Evolutionary conservation across 2,797 vertebrate genomes (phyloP).

Genomic region (Aldrovandia affinis): DNA sequence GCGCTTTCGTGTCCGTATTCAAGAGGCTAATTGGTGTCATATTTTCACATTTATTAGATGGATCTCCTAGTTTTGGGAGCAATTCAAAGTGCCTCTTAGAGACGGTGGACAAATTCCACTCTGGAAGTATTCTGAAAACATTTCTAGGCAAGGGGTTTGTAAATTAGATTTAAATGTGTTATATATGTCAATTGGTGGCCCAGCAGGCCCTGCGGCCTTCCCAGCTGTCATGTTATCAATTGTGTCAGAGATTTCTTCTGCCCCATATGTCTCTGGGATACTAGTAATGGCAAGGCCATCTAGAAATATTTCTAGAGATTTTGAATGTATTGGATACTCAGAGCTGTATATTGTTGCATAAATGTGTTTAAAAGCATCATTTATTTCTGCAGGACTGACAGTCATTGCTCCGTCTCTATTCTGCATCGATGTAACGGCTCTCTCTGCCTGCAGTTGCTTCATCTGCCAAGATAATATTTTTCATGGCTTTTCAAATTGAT

Average conservation of each 20-base stretch:
- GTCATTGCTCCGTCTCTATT: background rate
- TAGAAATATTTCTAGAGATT: too few species aligned
- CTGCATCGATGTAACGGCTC: background rate
- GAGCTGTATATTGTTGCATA: background rate
- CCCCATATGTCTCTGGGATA: too few species aligned
- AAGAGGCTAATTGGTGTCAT: conserved; percentile 25
- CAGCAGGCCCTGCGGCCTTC: conserved; percentile 23
- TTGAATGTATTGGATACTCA: background rate
- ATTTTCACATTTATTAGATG: conserved; percentile 35
- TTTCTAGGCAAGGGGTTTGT: conserved; percentile 23
- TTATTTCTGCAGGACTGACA: background rate
- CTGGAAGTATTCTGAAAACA: conserved; percentile 26
- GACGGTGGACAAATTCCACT: background rate
- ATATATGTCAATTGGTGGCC: conserved; percentile 29
- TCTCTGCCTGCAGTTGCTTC: background rate
- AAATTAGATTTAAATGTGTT: conserved; percentile 24
- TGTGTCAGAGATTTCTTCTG: conserved; percentile 9
- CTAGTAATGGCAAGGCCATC: background rate
- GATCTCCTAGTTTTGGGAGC: conserved; percentile 32
- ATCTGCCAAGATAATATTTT: background rate
- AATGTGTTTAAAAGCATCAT: background rate
- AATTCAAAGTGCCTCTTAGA: conserved; percentile 10
- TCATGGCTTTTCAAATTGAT: background rate
- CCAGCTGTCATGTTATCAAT: conserved; percentile 15
- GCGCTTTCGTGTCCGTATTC: conserved; percentile 26